A percentile compares a stretch with the other conserved stretches of the same genome.
Conservation (phyloP, 2,797 vertebrate genomes). For the Distichodus sexfasciatus region DNA sequence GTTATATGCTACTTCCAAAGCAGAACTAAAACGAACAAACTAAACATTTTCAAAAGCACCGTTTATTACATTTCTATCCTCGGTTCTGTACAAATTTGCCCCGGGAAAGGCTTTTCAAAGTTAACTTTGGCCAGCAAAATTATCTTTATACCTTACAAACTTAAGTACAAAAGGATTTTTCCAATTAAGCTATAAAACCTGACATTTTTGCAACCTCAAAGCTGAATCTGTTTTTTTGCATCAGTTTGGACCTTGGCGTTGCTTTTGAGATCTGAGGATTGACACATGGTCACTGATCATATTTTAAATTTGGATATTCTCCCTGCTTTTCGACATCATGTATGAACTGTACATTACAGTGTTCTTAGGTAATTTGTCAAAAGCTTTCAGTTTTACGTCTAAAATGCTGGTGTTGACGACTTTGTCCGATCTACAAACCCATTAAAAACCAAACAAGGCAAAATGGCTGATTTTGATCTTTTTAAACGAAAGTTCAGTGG, state of each 20-base stretch:
- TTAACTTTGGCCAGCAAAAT: slow-evolving; percentile 40
- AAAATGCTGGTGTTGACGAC: too few relatives aligned
- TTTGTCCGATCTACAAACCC: too few relatives aligned
- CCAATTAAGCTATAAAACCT: neutral
- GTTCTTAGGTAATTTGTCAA: too few relatives aligned
- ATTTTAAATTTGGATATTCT: too few relatives aligned
- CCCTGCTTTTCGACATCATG: too few relatives aligned
- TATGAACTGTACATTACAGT: too few relatives aligned
- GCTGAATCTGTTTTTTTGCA: slow-evolving; percentile 13
- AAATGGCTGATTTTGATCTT: too few relatives aligned
- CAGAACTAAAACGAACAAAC: slow-evolving; percentile 9
- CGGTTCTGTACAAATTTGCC: slow-evolving; percentile 5
- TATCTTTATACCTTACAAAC: slow-evolving; percentile 7
- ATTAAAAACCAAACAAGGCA: too few relatives aligned
- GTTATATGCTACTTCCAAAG: neutral
- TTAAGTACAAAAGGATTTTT: slow-evolving; percentile 7
- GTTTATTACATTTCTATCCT: neutral
- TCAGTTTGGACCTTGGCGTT: neutral
- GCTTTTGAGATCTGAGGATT: neutral
- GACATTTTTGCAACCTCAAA: neutral
- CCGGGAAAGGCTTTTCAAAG: slow-evolving; percentile 3
- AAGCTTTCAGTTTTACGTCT: too few relatives aligned
- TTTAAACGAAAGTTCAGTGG: too few relatives aligned
- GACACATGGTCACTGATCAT: neutral
- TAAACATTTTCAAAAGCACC: neutral